A percentile compares a stretch with the other conserved stretches of the same genome.
Evolutionary conservation across 2,888 invertebrate genomes (phyloP).

Genomic region (Odiellus spinosus): DNA sequence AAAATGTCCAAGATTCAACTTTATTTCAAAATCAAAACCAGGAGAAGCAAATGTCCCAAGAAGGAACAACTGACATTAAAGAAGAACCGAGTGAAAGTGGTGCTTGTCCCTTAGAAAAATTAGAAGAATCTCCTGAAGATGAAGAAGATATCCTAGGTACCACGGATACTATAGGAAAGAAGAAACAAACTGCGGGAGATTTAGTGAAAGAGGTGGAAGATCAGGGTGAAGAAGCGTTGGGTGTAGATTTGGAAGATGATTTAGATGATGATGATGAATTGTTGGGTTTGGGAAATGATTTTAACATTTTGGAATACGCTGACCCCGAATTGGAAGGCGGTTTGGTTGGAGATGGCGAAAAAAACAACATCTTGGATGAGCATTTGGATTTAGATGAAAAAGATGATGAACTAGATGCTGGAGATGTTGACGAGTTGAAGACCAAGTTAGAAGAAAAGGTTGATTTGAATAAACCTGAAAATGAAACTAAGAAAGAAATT

Average conservation of each 20-base stretch:
- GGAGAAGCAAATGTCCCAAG: no score
- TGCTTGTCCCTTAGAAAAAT: background rate
- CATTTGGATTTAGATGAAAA: slow-evolving; percentile 65
- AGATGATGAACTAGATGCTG: slow-evolving; percentile 43
- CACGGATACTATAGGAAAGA: no score
- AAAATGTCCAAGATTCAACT: background rate
- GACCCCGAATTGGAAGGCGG: slow-evolving; percentile 67
- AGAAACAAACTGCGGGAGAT: slow-evolving; percentile 12
- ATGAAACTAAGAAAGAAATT: slow-evolving; percentile 2
- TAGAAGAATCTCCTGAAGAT: background rate
- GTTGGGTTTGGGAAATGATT: slow-evolving; percentile 78
- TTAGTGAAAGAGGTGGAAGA: slow-evolving; percentile 17
- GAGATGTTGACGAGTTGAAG: slow-evolving; percentile 30
- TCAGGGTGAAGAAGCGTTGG: slow-evolving; percentile 12
- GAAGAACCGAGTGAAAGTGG: background rate
- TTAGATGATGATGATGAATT: slow-evolving; percentile 77
- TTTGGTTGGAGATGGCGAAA: slow-evolving; percentile 45
- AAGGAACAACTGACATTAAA: background rate
- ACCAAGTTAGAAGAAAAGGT: slow-evolving; percentile 10
- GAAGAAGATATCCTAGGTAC: no score
- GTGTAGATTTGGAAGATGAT: slow-evolving; percentile 30
- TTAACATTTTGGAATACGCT: slow-evolving; percentile 87
- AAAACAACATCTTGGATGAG: slow-evolving; percentile 57
- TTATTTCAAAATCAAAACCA: slow-evolving; percentile 4
- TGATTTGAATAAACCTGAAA: background rate